Evolutionary conservation across 2,888 invertebrate genomes (phyloP), one percentile per base, ranked within the genome.

Genomic region (Drosophila colorata): DNA sequence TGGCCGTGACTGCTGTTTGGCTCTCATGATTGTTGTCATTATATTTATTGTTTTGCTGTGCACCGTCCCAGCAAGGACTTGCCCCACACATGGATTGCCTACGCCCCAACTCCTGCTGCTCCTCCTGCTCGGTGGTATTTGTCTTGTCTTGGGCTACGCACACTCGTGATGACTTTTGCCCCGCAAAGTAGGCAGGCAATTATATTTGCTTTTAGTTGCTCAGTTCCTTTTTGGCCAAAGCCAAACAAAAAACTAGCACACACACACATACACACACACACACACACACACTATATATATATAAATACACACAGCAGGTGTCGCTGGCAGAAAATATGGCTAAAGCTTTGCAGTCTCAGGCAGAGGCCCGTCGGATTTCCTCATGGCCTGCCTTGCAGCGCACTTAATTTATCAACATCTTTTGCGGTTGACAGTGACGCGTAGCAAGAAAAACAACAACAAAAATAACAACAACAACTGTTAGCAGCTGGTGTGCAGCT

Each of bases 341-440:
- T 31, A 40, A 53, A 53, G 48, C 38, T 51, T 41, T 44, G 49
- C n/a, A 44, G 52, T 33, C 40, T 31, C 23, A 18, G 57, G 35
- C 44, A 41, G 58, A 59, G 37, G 49, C 51, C 61, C 56, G 63
- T 56, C 49, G 78, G 59, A 61, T 66, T 74, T 64, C 48, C 63
- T 77, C 80, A 78, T 77, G 74, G 59, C 59, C 67, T 69, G 52
- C 44, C 61, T 37, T 82, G 84, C 71, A 70, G 58, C 67, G 49
- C 64, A 70, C 70, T 75, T 80, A 71, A 87, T 87, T 85, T 73
- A 87, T 84, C 79, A 85, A 71, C 76, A 68, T 71, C 60, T 56
- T 69, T 67, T 70, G 85, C 46, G 71, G 74, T 69, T 84, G 78
- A 84, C 74, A 87, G 58, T 65, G 72, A 78, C 73, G 72, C 63